Percentiles rank a stretch among this genome's conserved stretches.
These are phyloP conservation scores for Myodes glareolus DNA, from an alignment of 2,113 vertebrate genomes.

Conservation along the genomic window DNA sequence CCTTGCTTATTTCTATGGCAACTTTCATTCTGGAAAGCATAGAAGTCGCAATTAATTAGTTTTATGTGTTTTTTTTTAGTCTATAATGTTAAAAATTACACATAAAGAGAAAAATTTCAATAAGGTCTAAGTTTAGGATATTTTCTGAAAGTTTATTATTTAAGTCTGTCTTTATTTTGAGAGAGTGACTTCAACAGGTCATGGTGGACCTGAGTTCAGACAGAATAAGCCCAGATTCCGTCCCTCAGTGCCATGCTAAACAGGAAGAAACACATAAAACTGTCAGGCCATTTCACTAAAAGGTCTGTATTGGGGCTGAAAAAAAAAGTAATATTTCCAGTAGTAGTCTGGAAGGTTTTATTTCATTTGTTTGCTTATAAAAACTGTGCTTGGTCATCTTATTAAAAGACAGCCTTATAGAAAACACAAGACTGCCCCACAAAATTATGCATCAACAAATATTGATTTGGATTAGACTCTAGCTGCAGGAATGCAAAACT, in stretches of 20 bases:
- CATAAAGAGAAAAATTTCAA: background rate
- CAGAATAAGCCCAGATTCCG: constrained; percentile 76
- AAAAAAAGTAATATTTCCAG: constrained; percentile 73
- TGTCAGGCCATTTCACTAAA: constrained; percentile 75
- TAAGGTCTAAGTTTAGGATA: background rate
- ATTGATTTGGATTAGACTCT: constrained; percentile 74
- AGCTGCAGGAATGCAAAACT: constrained; percentile 63
- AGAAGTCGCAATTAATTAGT: background rate
- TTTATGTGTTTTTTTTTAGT: constrained; percentile 61
- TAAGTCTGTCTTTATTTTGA: constrained; percentile 75
- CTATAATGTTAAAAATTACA: background rate
- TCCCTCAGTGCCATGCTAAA: constrained; percentile 78
- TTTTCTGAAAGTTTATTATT: constrained; percentile 70
- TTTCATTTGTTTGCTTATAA: constrained; percentile 81
- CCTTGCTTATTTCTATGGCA: background rate
- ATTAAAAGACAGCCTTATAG: constrained; percentile 79
- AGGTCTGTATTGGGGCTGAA: constrained; percentile 72
- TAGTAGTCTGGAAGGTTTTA: constrained; percentile 77
- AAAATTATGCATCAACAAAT: constrained; percentile 80
- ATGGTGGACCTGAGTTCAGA: constrained; percentile 71
- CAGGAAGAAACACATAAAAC: constrained; percentile 80
- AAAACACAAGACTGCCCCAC: constrained; percentile 70
- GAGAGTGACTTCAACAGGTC: constrained; percentile 76
- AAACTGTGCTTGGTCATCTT: constrained; percentile 78
- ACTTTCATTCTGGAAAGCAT: background rate